A percentile compares a stretch with the other conserved stretches of the same genome.
phyloP scores from a whole-genome alignment of 2,888 invertebrate species.

The Lysandra coridon region DNA sequence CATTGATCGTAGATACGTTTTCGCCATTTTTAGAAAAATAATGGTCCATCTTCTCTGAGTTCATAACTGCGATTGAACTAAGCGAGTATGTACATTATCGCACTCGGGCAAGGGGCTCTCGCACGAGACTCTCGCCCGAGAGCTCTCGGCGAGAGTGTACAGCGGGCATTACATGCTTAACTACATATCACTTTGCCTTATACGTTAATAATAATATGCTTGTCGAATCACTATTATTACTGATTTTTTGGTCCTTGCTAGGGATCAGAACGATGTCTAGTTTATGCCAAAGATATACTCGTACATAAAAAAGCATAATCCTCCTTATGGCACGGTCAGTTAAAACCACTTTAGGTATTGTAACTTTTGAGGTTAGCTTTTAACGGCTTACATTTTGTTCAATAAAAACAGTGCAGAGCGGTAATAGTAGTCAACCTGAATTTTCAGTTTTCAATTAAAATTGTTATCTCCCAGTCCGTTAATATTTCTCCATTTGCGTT shows the following conservation, averaged over 20 bases:
- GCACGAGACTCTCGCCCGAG: no score
- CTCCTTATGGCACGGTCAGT: not conserved
- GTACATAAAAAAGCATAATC: not conserved
- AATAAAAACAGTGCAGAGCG: not conserved
- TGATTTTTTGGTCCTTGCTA: not conserved
- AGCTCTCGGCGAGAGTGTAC: no score
- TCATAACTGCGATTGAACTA: no score
- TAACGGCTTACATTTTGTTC: not conserved
- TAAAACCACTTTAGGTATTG: not conserved
- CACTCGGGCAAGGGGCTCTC: no score
- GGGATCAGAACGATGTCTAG: not conserved
- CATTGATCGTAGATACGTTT: no score
- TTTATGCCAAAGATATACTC: not conserved
- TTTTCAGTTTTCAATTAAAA: slow-evolving; percentile 19
- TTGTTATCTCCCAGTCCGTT: slow-evolving; percentile 1
- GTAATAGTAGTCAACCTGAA: slow-evolving; percentile 1
- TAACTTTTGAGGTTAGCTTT: not conserved
- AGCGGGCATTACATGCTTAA: no score
- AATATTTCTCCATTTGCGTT: slow-evolving; percentile 22
- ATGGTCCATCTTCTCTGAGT: no score
- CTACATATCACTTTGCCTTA: not conserved
- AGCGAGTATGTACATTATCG: no score
- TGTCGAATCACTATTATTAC: not conserved
- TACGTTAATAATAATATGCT: not conserved
- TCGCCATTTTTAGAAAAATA: no score